Base-by-base conservation (phyloP, 2,888 invertebrate species). In the Acanthacorydalis orientalis region DNA sequence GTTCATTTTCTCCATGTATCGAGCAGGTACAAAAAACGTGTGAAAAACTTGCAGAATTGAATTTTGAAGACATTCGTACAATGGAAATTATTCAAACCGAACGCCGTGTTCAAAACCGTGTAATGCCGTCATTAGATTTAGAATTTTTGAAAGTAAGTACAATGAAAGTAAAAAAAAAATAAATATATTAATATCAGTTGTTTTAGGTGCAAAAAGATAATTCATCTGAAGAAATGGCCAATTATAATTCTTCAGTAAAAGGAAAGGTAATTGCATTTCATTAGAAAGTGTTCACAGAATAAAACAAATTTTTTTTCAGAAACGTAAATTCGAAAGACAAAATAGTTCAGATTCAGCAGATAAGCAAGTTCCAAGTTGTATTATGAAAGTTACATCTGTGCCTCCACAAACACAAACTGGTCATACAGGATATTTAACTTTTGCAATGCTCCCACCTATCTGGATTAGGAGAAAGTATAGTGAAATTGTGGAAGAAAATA, bases 1-100 rank as follows among this genome's bases (percentile, higher is more conserved):
- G 96, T 64, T 93, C 93, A 0, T 98, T 98, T 69, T 97, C 97
- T 1, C 98, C 98, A 0, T 99, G 98, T 67, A 95, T 99, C 54
- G 98, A 99, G 67, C 98, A 98, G 75, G 95, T 96, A 0, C 95
- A 96, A 67, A 78, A 83, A 51, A 90, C 89, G 8, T 90, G 87
- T 61, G 64, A 73, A 37, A 74, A 74, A 23, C 70, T 98, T 32
- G 68, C 75, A 47, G 70, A 78, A 35, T 63, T 76, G 40, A 88
- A 89, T 7, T 96, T 95, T 64, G 75, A 81, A 48, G 89, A 92
- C 56, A 70, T 95, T 47, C 74, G 77, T 56, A 93, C 93, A 0
- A 73, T 87, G 67, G 96, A 97, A 65, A 83, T 92, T 53, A 68
- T 92, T 52, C 87, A 88, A 65, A 76, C 79, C 7, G 83, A 87